Base-by-base conservation (phyloP, 2,888 invertebrate species). In the Sphaerophoria rueppellii region DNA sequence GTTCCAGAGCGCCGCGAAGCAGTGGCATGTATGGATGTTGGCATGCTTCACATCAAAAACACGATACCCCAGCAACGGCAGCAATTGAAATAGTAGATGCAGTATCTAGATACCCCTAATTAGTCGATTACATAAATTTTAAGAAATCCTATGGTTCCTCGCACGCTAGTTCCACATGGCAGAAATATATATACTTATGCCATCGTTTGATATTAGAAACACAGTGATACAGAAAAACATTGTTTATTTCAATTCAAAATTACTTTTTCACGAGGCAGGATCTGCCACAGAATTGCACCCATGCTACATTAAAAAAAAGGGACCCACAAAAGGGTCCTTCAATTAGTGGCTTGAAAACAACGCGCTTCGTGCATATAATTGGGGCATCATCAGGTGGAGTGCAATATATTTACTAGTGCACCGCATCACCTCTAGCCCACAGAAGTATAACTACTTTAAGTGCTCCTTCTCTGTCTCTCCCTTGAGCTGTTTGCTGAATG, bases 81-180 rank as follows among this genome's bases (percentile, higher is more conserved):
- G 65, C 60, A 60, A 43, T 55, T 48, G 50, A 24, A 67, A 67
- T 54, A 5, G 67, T 40, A 65, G 50, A 65, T 48, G 6, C 50
- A 65, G 32, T 58, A 58, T 70, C 58, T 57, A 58, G 57, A 58
- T 65, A 14, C 37, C 37, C 65, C 35, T 78, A 78, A 82, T 82
- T 78, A 82, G 78, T 82, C 78, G 74, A 79, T 82, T 82, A 79
- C 48, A 82, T 74, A 71, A 74, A 70, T 74, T 65, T 73, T 65
- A 65, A 54, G 73, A 70, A 40, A 82, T 78, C 57, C 37, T 55
- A 78, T 57, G 74, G 70, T 82, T 70, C 58, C 73, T 72, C 40
- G 48, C 82, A 82, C 77, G 50, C 50, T 24, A 52, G 37, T 52
- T 57, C 73, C 63, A 65, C 63, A 70, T 43, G 43, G 11, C 35